Conservation (phyloP, 2,888 invertebrate genomes). For the Zygogramma bicolorata region DNA sequence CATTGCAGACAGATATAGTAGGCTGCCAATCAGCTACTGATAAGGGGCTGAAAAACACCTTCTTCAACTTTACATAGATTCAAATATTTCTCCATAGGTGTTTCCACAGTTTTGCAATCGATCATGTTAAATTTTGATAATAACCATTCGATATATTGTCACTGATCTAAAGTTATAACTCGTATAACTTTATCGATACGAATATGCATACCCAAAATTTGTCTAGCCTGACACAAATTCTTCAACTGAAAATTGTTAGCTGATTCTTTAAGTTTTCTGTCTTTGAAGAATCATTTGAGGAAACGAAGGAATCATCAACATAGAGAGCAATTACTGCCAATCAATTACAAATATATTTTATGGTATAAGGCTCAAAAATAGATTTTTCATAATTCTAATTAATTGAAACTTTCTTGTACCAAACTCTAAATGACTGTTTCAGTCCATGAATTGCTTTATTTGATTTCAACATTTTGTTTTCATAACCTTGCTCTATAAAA, state of each 20-base stretch:
- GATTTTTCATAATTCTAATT: neutral
- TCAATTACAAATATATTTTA: neutral
- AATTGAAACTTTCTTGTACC: neutral
- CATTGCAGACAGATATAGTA: neutral
- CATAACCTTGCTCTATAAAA: slow-evolving; percentile 28
- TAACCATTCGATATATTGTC: slow-evolving; percentile 1
- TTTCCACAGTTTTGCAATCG: neutral
- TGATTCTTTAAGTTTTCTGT: neutral
- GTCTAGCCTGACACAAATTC: neutral
- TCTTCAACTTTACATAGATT: neutral
- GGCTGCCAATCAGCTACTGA: neutral
- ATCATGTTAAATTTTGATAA: slow-evolving; percentile 5
- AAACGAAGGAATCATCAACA: neutral
- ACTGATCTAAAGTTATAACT: slow-evolving; percentile 6
- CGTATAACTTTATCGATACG: neutral
- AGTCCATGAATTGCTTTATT: slow-evolving; percentile 37
- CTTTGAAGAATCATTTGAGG: neutral
- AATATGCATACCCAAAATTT: neutral
- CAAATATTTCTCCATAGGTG: slow-evolving; percentile 8
- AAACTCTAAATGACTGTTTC: slow-evolving; percentile 18
- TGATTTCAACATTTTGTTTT: slow-evolving; percentile 36
- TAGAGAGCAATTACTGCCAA: neutral
- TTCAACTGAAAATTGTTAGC: neutral
- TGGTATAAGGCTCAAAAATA: neutral
- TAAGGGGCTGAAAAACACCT: neutral